Conservation (phyloP, 2,888 invertebrate genomes). For the Dryococelus australis region DNA sequence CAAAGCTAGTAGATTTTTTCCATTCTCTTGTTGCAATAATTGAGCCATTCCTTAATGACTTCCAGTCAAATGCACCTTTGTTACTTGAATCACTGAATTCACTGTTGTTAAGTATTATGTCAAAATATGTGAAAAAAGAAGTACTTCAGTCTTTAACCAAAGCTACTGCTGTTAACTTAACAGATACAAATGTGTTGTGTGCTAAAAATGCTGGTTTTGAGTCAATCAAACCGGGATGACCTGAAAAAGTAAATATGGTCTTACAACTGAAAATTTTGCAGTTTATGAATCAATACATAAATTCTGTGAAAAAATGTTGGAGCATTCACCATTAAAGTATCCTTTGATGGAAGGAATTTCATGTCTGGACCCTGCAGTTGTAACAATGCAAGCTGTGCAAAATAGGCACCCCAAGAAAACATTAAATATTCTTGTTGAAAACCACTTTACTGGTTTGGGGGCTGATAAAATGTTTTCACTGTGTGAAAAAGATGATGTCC, state of each 20-base stretch:
- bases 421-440: neutral
- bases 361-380: neutral
- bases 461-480: neutral
- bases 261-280: neutral
- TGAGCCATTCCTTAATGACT: no score
- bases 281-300: neutral
- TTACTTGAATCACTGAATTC: no score
- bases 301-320: neutral
- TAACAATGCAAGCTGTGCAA: neutral
- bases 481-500: neutral
- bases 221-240: no score
- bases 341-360: neutral
- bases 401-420: neutral
- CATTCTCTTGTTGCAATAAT: neutral
- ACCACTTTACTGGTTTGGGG: neutral
- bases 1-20: neutral
- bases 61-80: no score
- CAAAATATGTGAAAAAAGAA: no score
- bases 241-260: neutral
- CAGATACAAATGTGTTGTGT: no score
- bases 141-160: no score
- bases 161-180: no score
- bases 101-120: no score
- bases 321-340: neutral
- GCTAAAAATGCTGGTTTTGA: no score